Conservation (phyloP, 2,888 invertebrate genomes). For the Pasiphila rectangulata region DNA sequence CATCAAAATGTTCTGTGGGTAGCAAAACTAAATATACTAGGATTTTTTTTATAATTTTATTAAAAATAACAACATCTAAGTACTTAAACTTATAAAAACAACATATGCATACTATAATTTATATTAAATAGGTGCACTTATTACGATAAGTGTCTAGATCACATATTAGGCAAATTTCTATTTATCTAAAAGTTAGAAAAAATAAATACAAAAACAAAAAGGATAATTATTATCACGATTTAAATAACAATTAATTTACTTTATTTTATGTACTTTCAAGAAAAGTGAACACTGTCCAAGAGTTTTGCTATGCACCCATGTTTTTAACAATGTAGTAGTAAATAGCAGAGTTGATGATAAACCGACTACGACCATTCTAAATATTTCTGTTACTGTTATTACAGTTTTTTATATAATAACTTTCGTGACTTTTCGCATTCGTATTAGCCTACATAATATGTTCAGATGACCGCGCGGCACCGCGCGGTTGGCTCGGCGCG, state of each 20-base stretch:
- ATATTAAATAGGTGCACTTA: constrained; percentile 9
- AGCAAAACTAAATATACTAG: background rate
- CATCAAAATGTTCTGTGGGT: background rate
- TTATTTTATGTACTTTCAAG: background rate
- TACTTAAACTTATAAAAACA: constrained; percentile 23
- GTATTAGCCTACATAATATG: no score
- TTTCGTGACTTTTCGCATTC: no score
- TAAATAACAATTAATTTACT: background rate
- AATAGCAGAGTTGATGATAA: no score
- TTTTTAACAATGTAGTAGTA: no score
- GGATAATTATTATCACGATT: constrained; percentile 2
- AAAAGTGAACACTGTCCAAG: no score
- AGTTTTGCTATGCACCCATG: no score
- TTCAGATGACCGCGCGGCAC: no score
- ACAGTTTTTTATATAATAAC: no score
- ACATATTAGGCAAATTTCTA: constrained; percentile 16
- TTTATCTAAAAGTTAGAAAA: background rate
- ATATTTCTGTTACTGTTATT: no score
- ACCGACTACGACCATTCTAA: no score
- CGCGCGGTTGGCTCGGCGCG: no score
- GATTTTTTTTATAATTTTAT: constrained; percentile 18
- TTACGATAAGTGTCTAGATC: constrained; percentile 16
- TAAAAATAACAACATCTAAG: constrained; percentile 30
- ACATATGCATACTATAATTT: constrained; percentile 20
- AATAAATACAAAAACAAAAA: background rate